Percentiles rank a stretch among this genome's conserved stretches.
Conservation (phyloP, 2,888 invertebrate species). For the Pristionchus mayeri region DNA sequence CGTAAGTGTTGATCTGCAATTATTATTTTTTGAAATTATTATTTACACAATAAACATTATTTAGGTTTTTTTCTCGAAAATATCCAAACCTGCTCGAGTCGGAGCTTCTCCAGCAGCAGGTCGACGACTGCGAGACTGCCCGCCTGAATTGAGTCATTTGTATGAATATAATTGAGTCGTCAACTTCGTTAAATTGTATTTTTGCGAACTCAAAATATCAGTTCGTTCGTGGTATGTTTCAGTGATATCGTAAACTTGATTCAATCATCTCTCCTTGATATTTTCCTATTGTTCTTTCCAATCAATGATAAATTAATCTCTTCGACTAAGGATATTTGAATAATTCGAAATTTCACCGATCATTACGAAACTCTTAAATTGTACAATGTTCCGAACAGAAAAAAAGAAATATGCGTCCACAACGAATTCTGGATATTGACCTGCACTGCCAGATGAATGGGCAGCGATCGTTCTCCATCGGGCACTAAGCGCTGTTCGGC, state of each 20-base stretch:
- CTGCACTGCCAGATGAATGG: constrained; percentile 71
- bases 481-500: constrained; percentile 88
- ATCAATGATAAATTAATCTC: too few species aligned
- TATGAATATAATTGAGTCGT: too few species aligned
- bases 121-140: constrained; percentile 96
- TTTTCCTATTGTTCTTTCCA: too few species aligned
- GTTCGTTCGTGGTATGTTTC: too few species aligned
- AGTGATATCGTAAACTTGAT: too few species aligned
- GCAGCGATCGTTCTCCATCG: constrained; percentile 69
- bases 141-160: constrained; percentile 80
- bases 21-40: neutral
- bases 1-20: constrained; percentile 58
- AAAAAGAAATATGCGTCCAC: neutral
- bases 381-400: too few species aligned
- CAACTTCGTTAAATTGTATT: too few species aligned
- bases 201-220: too few species aligned
- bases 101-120: constrained; percentile 88
- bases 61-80: too few species aligned
- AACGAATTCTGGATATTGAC: constrained; percentile 47
- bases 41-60: neutral
- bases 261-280: too few species aligned
- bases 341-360: neutral
- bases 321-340: neutral
- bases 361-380: too few species aligned
- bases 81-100: constrained; percentile 85